phyloP scores from a whole-genome alignment of 2,113 vertebrate genomes.

The Forbesichthys agassizii region DNA sequence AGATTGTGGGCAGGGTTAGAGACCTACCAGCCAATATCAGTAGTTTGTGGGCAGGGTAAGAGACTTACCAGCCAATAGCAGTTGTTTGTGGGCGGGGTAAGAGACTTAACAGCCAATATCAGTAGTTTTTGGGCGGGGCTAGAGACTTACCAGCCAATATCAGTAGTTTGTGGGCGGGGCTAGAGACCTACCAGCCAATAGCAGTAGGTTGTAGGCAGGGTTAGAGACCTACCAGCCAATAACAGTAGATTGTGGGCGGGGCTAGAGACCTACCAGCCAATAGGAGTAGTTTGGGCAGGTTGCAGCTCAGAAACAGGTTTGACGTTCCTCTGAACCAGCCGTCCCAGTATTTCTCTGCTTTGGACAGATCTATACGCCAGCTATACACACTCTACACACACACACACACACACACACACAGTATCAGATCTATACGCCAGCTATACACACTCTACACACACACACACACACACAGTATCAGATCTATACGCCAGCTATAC shows the following conservation, averaged over 20 bases:
- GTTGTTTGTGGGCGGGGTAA: too few relatives aligned
- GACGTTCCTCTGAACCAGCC: constrained; percentile 77
- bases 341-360: constrained; percentile 78
- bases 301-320: constrained; percentile 72
- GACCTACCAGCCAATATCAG: constrained; percentile 57
- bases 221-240: too few relatives aligned
- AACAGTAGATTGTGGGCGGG: too few relatives aligned
- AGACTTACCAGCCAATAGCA: too few relatives aligned
- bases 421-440: not conserved
- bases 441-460: constrained; percentile 27
- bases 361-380: constrained; percentile 75
- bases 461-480: too few relatives aligned
- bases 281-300: constrained; percentile 71
- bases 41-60: too few relatives aligned
- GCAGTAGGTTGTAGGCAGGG: too few relatives aligned
- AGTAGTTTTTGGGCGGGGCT: too few relatives aligned
- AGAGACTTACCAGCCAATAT: constrained; percentile 12
- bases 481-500: not conserved
- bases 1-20: not conserved
- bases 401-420: too few relatives aligned
- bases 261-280: constrained; percentile 16
- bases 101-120: too few relatives aligned
- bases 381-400: constrained; percentile 54
- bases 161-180: constrained; percentile 56
- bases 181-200: too few relatives aligned